Conservation (phyloP, 2,113 vertebrate species). For the Vireo altiloquus region DNA sequence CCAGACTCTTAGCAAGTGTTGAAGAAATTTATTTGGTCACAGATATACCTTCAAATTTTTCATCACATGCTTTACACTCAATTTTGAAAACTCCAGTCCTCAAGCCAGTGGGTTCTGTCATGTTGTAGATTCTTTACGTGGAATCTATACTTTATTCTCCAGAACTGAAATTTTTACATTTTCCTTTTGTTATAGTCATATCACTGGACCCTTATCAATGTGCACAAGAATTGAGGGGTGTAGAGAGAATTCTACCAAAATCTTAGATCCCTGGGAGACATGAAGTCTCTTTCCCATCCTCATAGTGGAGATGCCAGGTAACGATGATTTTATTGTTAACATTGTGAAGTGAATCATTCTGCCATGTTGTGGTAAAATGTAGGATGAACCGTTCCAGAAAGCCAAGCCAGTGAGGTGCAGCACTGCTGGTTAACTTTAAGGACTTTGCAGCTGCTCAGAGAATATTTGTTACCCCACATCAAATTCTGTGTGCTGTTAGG, state of each 20-base stretch:
- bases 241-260: background rate
- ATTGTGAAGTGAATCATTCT: background rate
- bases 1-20: background rate
- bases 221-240: background rate
- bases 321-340: background rate
- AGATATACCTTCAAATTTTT: background rate
- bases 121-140: background rate
- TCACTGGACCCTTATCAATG: background rate
- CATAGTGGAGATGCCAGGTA: background rate
- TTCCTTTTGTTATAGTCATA: background rate
- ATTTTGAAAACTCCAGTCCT: background rate
- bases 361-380: background rate
- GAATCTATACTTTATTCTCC: background rate
- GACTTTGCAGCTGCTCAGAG: background rate
- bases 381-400: background rate
- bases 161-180: background rate
- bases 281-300: background rate
- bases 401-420: background rate
- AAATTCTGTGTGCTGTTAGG: background rate
- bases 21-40: background rate
- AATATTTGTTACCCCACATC: background rate
- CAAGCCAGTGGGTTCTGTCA: background rate
- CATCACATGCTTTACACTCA: rapidly evolving
- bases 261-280: background rate
- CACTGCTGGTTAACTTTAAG: background rate